Conservation (phyloP, 2,888 invertebrate species). For the Bellardia pandia region DNA sequence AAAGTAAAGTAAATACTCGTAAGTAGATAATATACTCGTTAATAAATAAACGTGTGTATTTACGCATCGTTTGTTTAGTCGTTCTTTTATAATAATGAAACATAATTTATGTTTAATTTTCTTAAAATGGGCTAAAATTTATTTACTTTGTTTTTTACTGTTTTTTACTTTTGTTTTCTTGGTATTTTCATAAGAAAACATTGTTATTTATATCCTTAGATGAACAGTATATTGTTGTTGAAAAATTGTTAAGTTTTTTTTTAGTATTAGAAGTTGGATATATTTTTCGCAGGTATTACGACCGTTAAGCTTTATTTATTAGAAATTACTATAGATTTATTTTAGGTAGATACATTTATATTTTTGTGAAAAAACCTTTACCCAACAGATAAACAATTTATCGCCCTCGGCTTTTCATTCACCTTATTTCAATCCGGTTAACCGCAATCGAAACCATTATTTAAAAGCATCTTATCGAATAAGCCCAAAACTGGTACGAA, state of each 20-base stretch:
- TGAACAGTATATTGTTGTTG: neutral
- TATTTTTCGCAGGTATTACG: neutral
- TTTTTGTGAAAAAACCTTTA: no score
- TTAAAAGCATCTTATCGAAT: no score
- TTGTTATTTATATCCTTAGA: neutral
- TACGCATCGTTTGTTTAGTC: constrained; percentile 7
- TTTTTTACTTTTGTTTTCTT: neutral
- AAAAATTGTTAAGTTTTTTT: neutral
- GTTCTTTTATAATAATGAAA: neutral
- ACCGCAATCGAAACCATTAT: no score
- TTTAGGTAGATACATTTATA: neutral
- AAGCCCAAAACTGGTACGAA: no score
- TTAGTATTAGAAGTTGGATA: neutral
- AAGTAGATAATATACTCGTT: neutral
- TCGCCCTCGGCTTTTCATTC: no score
- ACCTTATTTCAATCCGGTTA: no score
- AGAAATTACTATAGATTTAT: neutral
- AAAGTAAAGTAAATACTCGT: neutral
- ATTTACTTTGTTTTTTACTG: neutral
- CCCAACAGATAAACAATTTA: no score
- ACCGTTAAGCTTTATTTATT: neutral
- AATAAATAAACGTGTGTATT: neutral
- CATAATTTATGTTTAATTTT: neutral
- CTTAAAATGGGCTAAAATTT: constrained; percentile 3
- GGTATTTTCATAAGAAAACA: neutral